Percentiles rank a stretch among this genome's conserved stretches.
phyloP scores from a whole-genome alignment of 2,113 vertebrate genomes.

The Erythrocercus mccallii region DNA sequence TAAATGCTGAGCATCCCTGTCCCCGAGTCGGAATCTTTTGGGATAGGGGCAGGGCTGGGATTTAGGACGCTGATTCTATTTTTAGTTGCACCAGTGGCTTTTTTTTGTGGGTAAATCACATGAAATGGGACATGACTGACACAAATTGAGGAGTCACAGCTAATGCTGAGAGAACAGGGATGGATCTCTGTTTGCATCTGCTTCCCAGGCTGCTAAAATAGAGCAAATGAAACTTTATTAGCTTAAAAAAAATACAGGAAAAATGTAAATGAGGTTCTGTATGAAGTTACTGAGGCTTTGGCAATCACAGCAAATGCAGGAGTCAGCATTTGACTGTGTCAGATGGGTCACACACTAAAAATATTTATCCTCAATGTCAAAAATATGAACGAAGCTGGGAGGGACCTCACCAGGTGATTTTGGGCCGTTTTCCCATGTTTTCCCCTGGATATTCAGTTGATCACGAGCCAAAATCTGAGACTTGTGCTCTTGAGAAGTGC shows the following conservation, averaged over 20 bases:
- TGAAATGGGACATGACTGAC: not conserved
- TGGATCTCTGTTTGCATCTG: not conserved
- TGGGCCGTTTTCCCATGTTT: not conserved
- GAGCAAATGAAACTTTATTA: not conserved
- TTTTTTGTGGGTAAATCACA: not conserved
- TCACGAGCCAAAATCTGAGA: not conserved
- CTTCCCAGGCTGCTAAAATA: not conserved
- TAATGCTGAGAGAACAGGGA: not conserved
- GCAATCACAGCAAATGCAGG: not conserved
- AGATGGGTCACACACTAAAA: not conserved
- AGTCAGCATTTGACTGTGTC: not conserved
- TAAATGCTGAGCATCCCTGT: not conserved
- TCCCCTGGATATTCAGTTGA: not conserved
- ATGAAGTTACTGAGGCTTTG: not conserved
- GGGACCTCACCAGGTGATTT: not conserved
- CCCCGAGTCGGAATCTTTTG: not conserved
- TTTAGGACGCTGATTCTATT: not conserved
- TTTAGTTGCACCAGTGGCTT: not conserved
- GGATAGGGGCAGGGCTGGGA: not conserved
- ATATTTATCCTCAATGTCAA: not conserved
- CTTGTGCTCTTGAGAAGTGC: not conserved
- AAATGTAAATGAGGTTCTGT: accelerated
- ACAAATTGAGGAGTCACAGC: not conserved
- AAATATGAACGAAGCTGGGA: not conserved
- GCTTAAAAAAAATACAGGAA: not conserved